Conservation (phyloP, 2,113 vertebrate genomes). For the Boleophthalmus pectinirostris region DNA sequence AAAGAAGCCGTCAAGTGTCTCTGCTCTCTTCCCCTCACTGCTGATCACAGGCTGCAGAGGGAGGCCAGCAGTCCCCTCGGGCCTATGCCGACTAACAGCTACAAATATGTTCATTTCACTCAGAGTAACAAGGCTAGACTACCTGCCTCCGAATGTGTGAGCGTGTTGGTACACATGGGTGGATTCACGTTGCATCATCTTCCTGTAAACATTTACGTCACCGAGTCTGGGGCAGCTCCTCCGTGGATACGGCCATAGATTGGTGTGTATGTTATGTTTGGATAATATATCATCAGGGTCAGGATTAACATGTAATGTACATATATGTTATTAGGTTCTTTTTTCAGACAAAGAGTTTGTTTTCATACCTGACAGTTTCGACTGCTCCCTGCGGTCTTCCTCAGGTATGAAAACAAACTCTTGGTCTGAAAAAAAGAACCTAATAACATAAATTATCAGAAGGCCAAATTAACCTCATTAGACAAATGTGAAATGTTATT, state of each 20-base stretch:
- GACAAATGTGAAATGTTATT: no score
- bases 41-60: conserved; percentile 1
- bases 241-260: conserved; percentile 30
- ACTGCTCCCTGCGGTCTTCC: no score
- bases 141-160: conserved; percentile 18
- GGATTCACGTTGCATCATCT: conserved; percentile 41
- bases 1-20: background rate
- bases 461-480: no score
- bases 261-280: conserved; percentile 9
- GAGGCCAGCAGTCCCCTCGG: conserved; percentile 33
- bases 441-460: no score
- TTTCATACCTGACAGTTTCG: no score
- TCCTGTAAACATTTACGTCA: conserved; percentile 34
- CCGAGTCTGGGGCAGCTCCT: conserved; percentile 16
- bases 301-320: no score
- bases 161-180: conserved; percentile 31
- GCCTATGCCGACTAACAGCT: conserved; percentile 39
- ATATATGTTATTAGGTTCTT: no score
- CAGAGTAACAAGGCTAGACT: conserved; percentile 29
- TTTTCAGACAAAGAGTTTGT: no score
- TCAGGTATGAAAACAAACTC: no score
- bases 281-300: no score
- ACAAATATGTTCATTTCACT: conserved; percentile 49
- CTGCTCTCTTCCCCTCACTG: background rate
- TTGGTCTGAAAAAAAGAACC: no score